These are phyloP conservation scores for Notocelia uddmanniana DNA, from an alignment of 2,888 invertebrate genomes.

Conservation along the genomic window DNA sequence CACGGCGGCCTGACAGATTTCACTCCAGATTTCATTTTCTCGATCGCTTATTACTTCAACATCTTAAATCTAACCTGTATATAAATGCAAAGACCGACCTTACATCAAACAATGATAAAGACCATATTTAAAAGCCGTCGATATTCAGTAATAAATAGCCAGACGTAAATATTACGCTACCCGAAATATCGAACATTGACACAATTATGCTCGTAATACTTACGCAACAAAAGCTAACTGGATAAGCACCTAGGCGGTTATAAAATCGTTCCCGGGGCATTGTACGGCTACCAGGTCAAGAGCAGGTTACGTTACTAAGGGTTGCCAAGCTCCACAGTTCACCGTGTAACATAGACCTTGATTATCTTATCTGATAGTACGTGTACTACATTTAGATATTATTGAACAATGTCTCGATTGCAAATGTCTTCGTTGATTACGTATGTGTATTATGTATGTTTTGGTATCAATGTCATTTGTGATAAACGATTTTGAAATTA, in stretches of 20 bases:
- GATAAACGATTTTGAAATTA: too few relatives aligned
- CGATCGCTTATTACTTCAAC: neutral
- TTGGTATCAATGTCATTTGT: too few relatives aligned
- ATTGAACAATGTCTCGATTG: too few relatives aligned
- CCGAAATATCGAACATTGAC: constrained; percentile 9
- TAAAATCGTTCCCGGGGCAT: constrained; percentile 35
- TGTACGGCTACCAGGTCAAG: constrained; percentile 42
- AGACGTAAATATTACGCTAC: neutral
- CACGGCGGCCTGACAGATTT: constrained; percentile 60
- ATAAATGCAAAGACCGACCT: constrained; percentile 1
- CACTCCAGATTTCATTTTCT: constrained; percentile 51
- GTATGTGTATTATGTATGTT: too few relatives aligned
- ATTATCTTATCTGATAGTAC: constrained; percentile 9
- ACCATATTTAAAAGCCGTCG: neutral
- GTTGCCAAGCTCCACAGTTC: constrained; percentile 27
- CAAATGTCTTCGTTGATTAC: too few relatives aligned
- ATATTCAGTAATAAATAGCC: neutral
- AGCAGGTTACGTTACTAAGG: constrained; percentile 30
- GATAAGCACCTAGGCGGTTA: constrained; percentile 38
- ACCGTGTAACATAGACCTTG: constrained; percentile 26
- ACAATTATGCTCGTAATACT: constrained; percentile 9
- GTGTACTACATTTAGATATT: neutral
- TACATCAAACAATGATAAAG: neutral
- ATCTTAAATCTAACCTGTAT: neutral
- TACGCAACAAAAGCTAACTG: constrained; percentile 31